A percentile compares a stretch with the other conserved stretches of the same genome.
Conservation (phyloP, 2,797 vertebrate species). For the Poliocrania exsul region DNA sequence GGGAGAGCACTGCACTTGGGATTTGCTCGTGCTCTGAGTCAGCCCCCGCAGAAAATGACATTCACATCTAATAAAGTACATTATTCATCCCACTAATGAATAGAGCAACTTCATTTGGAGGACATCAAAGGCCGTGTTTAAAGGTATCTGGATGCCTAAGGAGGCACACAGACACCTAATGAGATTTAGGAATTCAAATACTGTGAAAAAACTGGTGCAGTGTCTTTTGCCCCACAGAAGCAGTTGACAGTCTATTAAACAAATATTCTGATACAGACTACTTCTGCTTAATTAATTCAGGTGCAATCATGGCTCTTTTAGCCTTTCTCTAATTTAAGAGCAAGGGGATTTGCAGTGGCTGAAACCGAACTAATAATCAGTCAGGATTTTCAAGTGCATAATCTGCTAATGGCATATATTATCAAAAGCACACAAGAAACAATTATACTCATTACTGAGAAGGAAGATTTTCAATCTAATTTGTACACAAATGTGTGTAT, state of each 20-base stretch:
- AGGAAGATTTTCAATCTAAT: background rate
- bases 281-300: slow-evolving; percentile 66
- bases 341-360: slow-evolving; percentile 11
- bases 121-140: slow-evolving; percentile 32
- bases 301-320: slow-evolving; percentile 47
- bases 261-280: slow-evolving; percentile 22
- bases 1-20: background rate
- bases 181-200: background rate
- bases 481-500: background rate
- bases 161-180: background rate
- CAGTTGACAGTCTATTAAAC: background rate
- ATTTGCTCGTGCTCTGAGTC: background rate
- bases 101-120: background rate
- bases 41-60: background rate
- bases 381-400: background rate
- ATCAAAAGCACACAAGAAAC: slow-evolving; percentile 4
- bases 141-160: background rate
- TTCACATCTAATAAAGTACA: background rate
- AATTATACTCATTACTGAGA: slow-evolving; percentile 9
- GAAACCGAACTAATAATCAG: slow-evolving; percentile 32
- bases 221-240: background rate
- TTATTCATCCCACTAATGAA: slow-evolving; percentile 31
- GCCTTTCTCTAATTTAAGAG: slow-evolving; percentile 42
- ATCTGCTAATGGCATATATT: background rate
- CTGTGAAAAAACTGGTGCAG: background rate